Evolutionary conservation across 2,113 vertebrate genomes (phyloP).

Genomic region (Cinclus mexicanus): DNA sequence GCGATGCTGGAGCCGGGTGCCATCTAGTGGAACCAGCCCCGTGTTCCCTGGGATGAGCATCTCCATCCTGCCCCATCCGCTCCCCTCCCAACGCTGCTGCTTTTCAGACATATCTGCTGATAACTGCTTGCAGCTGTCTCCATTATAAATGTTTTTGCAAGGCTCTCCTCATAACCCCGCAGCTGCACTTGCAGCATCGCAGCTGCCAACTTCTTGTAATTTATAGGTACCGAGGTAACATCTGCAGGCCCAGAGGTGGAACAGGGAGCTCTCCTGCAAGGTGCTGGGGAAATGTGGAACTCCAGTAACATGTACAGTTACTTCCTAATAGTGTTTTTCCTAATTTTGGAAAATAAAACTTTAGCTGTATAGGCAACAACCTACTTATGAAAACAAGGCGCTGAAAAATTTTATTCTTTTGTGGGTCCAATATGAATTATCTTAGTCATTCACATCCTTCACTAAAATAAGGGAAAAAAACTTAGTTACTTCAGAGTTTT

Average conservation of each 20-base stretch:
- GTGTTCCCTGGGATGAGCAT: fast-evolving
- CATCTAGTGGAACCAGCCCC: slow-evolving; percentile 71
- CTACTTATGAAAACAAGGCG: not conserved
- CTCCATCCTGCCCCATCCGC: fast-evolving
- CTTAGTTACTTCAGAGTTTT: not conserved
- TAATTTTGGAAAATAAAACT: not conserved
- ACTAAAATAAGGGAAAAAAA: not conserved
- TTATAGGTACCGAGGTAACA: not conserved
- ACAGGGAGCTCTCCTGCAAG: not conserved
- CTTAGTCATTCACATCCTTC: not conserved
- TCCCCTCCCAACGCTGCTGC: not conserved
- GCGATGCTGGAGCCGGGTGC: slow-evolving; percentile 44
- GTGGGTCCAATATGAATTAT: not conserved
- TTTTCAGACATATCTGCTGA: fast-evolving
- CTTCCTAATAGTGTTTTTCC: not conserved
- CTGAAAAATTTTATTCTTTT: not conserved
- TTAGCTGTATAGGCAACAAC: not conserved
- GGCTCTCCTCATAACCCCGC: not conserved
- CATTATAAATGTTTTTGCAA: not conserved
- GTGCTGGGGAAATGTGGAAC: not conserved
- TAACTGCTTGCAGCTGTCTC: not conserved
- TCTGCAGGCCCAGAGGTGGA: not conserved
- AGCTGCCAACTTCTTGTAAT: not conserved
- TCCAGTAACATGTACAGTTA: not conserved
- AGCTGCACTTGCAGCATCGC: not conserved